phyloP scores from a whole-genome alignment of 2,797 vertebrate genomes.

The Rhadinocentrus ornatus region DNA sequence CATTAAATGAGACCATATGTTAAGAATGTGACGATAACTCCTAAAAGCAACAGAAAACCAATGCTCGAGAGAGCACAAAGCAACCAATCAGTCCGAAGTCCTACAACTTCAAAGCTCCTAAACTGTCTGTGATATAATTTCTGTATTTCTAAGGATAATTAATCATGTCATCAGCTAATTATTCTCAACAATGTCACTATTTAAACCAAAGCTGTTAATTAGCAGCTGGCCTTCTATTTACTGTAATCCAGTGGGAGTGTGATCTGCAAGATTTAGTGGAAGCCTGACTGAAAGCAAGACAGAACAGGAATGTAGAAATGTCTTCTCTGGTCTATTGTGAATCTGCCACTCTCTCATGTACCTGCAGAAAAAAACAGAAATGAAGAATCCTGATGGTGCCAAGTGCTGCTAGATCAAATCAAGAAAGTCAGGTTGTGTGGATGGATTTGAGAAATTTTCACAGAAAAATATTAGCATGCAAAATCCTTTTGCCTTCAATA shows the following conservation, averaged over 20 bases:
- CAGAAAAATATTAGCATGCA: background rate
- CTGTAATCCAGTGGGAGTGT: conserved; percentile 22
- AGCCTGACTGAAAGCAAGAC: conserved; percentile 66
- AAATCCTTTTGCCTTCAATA: background rate
- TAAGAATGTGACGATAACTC: background rate
- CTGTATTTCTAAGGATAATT: background rate
- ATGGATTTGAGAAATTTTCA: background rate
- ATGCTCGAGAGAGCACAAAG: background rate
- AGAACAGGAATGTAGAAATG: conserved; percentile 70
- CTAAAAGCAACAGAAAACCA: conserved; percentile 43
- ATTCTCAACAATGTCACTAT: conserved; percentile 10
- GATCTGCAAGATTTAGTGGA: conserved; percentile 30
- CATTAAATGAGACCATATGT: background rate
- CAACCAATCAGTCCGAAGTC: background rate
- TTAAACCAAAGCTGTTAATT: conserved; percentile 45
- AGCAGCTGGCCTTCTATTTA: conserved; percentile 20
- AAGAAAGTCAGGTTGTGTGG: background rate
- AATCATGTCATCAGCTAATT: background rate
- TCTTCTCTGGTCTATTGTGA: conserved; percentile 49
- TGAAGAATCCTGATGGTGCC: conserved; percentile 24
- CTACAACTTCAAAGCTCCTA: background rate
- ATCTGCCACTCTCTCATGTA: conserved; percentile 62
- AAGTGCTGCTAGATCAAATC: background rate
- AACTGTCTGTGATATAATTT: background rate
- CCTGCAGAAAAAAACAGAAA: conserved; percentile 31